phyloP scores from a whole-genome alignment of 2,888 invertebrate genomes.

The Didymodactylos carnosus region DNA sequence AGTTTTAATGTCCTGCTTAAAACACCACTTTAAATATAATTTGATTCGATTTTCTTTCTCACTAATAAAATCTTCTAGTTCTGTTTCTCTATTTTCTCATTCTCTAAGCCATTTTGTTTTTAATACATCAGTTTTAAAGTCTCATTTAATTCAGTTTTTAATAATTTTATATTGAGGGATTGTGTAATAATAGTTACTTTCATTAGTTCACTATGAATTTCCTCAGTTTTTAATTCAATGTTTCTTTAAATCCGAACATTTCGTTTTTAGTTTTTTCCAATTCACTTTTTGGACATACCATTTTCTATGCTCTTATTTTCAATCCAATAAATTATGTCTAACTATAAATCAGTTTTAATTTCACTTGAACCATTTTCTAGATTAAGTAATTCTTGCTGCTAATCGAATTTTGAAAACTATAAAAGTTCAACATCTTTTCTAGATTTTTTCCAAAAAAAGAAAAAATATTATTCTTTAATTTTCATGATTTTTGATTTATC shows the following conservation, averaged over 20 bases:
- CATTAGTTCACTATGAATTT: neutral
- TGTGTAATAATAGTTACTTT: neutral
- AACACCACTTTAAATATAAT: neutral
- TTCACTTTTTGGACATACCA: too few species aligned
- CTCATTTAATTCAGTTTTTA: neutral
- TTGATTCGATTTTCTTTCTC: neutral
- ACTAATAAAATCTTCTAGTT: neutral
- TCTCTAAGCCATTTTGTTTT: neutral
- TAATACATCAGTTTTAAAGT: neutral
- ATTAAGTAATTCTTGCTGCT: neutral
- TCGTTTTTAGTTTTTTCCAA: too few species aligned
- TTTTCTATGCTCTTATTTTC: too few species aligned
- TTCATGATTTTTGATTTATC: neutral
- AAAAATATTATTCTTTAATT: neutral
- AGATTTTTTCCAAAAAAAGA: neutral
- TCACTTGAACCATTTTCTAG: neutral
- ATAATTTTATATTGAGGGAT: neutral
- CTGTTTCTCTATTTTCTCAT: neutral
- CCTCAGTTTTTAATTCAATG: too few species aligned
- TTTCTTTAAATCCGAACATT: too few species aligned
- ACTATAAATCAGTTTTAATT: neutral
- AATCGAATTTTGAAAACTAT: neutral
- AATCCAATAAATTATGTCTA: neutral
- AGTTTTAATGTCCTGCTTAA: too few species aligned
- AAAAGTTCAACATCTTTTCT: neutral